Evolutionary conservation across 2,797 vertebrate genomes (phyloP).

Genomic region (Tapera naevia): DNA sequence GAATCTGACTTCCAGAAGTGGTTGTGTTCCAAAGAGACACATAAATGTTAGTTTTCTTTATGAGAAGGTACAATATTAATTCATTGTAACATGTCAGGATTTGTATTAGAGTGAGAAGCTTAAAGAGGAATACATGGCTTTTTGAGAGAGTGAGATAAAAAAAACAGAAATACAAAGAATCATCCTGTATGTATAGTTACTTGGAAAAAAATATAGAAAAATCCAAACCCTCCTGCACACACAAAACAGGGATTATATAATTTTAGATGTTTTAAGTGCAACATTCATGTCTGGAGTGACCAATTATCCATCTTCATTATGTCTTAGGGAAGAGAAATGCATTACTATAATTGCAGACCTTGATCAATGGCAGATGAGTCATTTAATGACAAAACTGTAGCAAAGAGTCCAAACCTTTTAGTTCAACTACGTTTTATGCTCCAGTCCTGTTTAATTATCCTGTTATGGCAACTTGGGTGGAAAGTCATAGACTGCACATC

Average conservation of each 20-base stretch:
- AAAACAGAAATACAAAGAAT: background rate
- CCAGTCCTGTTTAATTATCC: background rate
- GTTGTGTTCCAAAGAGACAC: background rate
- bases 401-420: background rate
- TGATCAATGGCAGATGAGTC: background rate
- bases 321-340: background rate
- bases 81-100: background rate
- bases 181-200: background rate
- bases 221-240: background rate
- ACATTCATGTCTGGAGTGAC: background rate
- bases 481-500: background rate
- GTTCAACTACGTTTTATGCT: background rate
- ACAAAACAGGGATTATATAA: background rate
- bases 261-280: background rate
- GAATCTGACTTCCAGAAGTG: background rate
- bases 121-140: background rate
- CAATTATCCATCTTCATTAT: background rate
- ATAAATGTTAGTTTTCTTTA: background rate
- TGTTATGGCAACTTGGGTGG: background rate
- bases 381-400: conserved; percentile 5
- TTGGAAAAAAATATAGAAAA: background rate
- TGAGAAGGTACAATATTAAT: background rate
- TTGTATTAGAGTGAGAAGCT: background rate
- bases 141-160: background rate
- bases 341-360: background rate